Evolutionary conservation across 2,888 invertebrate genomes (phyloP).

Genomic region (Neocrepidodera transversa): DNA sequence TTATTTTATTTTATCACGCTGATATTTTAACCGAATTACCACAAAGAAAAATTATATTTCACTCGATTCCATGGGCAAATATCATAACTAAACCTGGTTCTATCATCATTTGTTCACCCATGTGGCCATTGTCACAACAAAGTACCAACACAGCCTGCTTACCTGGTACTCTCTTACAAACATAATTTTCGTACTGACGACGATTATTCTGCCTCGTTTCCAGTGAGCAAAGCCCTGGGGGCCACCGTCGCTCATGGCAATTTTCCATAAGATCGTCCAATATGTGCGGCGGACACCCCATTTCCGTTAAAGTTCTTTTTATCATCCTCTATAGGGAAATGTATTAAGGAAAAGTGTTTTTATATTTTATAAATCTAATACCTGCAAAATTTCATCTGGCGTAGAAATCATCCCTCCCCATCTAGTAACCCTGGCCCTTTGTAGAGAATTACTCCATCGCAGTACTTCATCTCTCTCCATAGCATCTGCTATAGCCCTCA

Average conservation of each 20-base stretch:
- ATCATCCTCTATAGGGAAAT: conserved; percentile 81
- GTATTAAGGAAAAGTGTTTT: background rate
- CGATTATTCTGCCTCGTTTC: conserved; percentile 95
- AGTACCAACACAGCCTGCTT: conserved; percentile 95
- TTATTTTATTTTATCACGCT: no score
- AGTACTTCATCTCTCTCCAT: conserved; percentile 94
- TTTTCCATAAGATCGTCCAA: conserved; percentile 96
- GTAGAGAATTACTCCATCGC: conserved; percentile 84
- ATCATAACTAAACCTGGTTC: conserved; percentile 98
- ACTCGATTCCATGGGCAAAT: conserved; percentile 96
- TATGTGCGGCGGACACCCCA: conserved; percentile 92
- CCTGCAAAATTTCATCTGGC: conserved; percentile 92
- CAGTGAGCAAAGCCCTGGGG: conserved; percentile 87
- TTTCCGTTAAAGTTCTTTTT: conserved; percentile 89
- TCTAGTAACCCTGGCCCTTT: conserved; percentile 87
- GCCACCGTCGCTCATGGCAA: conserved; percentile 96
- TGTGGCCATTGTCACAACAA: conserved; percentile 93
- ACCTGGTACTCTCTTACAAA: conserved; percentile 92
- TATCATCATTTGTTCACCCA: conserved; percentile 94
- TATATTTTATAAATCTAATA: no score
- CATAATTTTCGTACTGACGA: conserved; percentile 91
- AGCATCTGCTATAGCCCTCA: conserved; percentile 90
- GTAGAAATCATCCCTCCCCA: conserved; percentile 99
- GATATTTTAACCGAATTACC: background rate
- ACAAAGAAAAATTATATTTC: background rate